Percentiles rank a stretch among this genome's conserved stretches.
Evolutionary conservation across 2,797 vertebrate species (phyloP).

Genomic region (Psittacula derbiana): DNA sequence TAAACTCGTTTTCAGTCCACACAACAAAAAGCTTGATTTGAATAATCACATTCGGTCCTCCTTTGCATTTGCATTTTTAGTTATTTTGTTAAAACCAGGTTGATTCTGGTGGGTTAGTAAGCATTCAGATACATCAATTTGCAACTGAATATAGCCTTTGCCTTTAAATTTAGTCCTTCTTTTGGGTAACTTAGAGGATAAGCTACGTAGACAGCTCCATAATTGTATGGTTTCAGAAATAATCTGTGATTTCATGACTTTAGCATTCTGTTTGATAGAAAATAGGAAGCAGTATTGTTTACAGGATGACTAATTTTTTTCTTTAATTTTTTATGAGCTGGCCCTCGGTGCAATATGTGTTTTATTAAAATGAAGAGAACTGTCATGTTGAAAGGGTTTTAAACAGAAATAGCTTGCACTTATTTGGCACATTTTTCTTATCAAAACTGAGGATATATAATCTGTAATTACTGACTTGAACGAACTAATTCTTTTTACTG

Average conservation of each 20-base stretch:
- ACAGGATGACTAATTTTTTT: neutral
- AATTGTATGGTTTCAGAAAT: neutral
- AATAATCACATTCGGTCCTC: neutral
- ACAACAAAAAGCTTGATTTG: neutral
- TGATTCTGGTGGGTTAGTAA: neutral
- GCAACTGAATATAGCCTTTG: neutral
- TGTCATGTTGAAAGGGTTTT: neutral
- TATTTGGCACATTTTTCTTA: neutral
- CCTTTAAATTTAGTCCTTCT: neutral
- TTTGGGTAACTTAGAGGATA: neutral
- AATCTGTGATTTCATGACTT: neutral
- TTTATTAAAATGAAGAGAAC: neutral
- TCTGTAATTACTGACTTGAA: neutral
- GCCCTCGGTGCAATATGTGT: neutral
- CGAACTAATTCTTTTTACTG: neutral
- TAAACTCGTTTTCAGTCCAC: neutral
- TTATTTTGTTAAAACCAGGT: neutral
- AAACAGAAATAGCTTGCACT: neutral
- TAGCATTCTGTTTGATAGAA: neutral
- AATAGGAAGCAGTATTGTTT: neutral
- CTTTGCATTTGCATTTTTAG: slow-evolving; percentile 7
- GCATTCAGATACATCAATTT: neutral
- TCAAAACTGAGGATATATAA: neutral
- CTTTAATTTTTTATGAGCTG: neutral
- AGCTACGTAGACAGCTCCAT: neutral